Evolutionary conservation across 2,888 invertebrate species (phyloP), one percentile per base, ranked within the genome.

Genomic region (Xestoiulus laeticollis): DNA sequence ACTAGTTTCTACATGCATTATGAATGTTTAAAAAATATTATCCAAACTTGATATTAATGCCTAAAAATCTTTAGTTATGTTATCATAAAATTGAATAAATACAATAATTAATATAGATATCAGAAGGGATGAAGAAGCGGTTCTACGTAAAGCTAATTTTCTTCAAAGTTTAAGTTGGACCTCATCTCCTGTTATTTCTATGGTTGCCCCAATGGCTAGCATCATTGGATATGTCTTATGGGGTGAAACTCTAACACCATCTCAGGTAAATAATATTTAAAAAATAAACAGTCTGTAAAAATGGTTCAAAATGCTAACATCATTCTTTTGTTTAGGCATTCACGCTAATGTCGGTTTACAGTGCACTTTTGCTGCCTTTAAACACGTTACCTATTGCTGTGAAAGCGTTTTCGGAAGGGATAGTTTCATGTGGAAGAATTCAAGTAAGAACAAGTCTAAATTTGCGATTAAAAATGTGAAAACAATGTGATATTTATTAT

Each of bases 151-250:
- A 90, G 93, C 93, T 87, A 94, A 94, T 6, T 94, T 94, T 89
- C 92, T 94, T 1, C 94, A 94, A 90, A 94, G 94, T 90, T 91
- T 94, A 85, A 94, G 94, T 89, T 92, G 94, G 86, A 94, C 94
- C 0, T 91, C 94, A 88, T 93, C 94, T 19, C 93, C 94, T n/a
- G 93, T 94, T 48, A 92, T 94, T n/a, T 94, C 94, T 19, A 92
- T 94, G 22, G 92, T 94, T 84, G 93, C 94, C 0, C 93, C 94
- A n/a, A 94, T 94, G 89, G 91, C 94, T 84, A 94, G 94, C 0
- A 94, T 95, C 90, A 91, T 94, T 30, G 92, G 93, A 22, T 94
- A 94, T 89, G 92, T 94, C 22, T 91, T 92, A 12, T 91, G 93
- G 32, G 94, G 94, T 86, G 92, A 93, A 90, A 93, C 93, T 90